A percentile compares a stretch with the other conserved stretches of the same genome.
Conservation (phyloP, 1,140 invertebrate genomes). For the Cataglyphis hispanica region DNA sequence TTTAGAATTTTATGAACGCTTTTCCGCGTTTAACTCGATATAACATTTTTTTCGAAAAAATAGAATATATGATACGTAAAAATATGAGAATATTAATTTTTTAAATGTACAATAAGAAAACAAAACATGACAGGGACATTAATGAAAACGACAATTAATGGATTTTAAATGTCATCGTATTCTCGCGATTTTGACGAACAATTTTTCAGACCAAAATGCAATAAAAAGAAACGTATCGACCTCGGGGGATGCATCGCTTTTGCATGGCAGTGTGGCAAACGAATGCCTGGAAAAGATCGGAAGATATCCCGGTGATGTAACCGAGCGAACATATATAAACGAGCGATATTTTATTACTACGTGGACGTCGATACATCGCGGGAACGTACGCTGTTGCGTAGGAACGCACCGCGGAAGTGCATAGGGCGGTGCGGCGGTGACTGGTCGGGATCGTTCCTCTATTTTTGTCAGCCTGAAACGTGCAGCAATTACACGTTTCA, state of each 20-base stretch:
- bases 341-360: constrained; percentile 53
- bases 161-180: too few species aligned
- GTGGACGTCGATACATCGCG: constrained; percentile 44
- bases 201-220: constrained; percentile 34
- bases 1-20: not conserved
- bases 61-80: not conserved
- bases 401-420: constrained; percentile 56
- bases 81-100: too few species aligned
- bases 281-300: constrained; percentile 40
- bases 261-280: not conserved
- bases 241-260: constrained; percentile 46
- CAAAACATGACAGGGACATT: too few species aligned
- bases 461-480: constrained; percentile 37
- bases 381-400: constrained; percentile 12
- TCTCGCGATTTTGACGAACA: constrained; percentile 10
- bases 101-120: too few species aligned
- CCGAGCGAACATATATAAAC: constrained; percentile 33
- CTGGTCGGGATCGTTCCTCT: constrained; percentile 49
- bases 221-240: constrained; percentile 42
- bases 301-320: constrained; percentile 44
- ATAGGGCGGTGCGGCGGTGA: constrained; percentile 30
- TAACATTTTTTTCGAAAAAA: not conserved
- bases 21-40: not conserved
- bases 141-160: too few species aligned
- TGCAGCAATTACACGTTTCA: constrained; percentile 55